Evolutionary conservation across 2,797 vertebrate species (phyloP), one percentile per base, ranked within the genome.

Genomic region (Balearica regulorum): DNA sequence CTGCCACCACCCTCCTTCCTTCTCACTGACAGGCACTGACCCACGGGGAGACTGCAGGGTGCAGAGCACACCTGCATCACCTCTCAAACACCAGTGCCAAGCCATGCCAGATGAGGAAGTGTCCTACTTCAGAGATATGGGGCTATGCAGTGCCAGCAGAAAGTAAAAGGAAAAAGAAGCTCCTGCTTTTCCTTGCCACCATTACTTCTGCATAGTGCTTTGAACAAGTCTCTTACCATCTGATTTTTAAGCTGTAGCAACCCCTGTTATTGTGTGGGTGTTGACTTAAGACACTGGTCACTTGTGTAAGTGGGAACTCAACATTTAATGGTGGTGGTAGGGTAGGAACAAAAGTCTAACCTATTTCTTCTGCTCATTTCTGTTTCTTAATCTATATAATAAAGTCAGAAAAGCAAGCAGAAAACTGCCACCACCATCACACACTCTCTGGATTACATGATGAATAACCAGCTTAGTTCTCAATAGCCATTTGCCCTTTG

Each of bases 291-390:
- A 55, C 8, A 37, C 35, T 7, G 12, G 39, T 35, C 29, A 19
- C 65, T 37, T 76, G 15, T 19, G 0, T 53, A 76, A 71, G n/a
- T 65, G 10, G 37, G 26, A 87, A 80, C 43, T 64, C 58, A 93
- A 7, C 0, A 0, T 12, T 80, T 68, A 37, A 19, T n/a, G 4
- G 35, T 18, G 7, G 16, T 48, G 20, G 33, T 13, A 60, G 41
- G 37, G 13, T 5, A 84, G 33, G 26, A 76, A 83, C 10, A 89
- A 72, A 60, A 11, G 6, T 9, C 26, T 62, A 54, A 65, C 26
- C 9, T 49, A 6, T 21, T 39, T 72, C 49, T 83, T 41, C 37
- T 8, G 21, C 31, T 72, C 43, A 35, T 70, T 65, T 69, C 24
- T 26, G 17, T 61, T 88, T 58, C 39, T 35, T 73, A n/a, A 37